Conservation (phyloP, 2,113 vertebrate species). For the Rhabdomys dilectus region DNA sequence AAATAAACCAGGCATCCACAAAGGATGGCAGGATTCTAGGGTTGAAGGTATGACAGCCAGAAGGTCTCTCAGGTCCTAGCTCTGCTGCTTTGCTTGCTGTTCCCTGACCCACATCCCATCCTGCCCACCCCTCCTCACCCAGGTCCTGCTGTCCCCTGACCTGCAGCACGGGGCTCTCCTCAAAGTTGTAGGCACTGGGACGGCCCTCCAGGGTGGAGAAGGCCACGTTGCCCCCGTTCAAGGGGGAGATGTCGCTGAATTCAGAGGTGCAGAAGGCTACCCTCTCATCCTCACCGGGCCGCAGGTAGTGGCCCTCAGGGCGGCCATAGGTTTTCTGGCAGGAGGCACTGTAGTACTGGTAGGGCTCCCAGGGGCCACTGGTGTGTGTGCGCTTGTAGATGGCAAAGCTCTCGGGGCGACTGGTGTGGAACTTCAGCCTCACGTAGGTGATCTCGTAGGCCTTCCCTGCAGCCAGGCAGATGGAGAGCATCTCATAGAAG, state of each 20-base stretch:
- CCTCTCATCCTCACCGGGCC: slow-evolving; percentile 92
- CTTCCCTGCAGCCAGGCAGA: slow-evolving; percentile 89
- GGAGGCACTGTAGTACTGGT: slow-evolving; percentile 96
- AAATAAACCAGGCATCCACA: neutral
- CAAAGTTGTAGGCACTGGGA: slow-evolving; percentile 96
- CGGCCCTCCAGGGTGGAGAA: slow-evolving; percentile 97
- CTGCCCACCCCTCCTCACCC: rapidly evolving
- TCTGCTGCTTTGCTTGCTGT: neutral
- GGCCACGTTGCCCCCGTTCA: slow-evolving; percentile 96
- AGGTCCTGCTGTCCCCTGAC: slow-evolving; percentile 76
- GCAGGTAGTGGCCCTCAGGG: slow-evolving; percentile 85
- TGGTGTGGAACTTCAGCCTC: slow-evolving; percentile 96
- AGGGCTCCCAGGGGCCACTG: slow-evolving; percentile 91
- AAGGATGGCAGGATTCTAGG: neutral
- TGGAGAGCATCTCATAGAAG: neutral
- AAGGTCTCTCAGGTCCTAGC: too few species aligned
- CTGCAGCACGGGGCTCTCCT: slow-evolving; percentile 92
- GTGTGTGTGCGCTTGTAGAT: slow-evolving; percentile 92
- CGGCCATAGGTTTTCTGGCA: slow-evolving; percentile 91
- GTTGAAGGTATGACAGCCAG: neutral
- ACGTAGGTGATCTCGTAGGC: slow-evolving; percentile 97
- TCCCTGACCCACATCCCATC: rapidly evolving
- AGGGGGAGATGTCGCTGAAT: slow-evolving; percentile 97
- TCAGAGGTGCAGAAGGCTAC: slow-evolving; percentile 93
- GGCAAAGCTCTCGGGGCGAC: slow-evolving; percentile 96